Evolutionary conservation across 37 sponge, comb jelly and placozoan genomes (phyloP).

Genomic region (Trichoplax adhaerens): DNA sequence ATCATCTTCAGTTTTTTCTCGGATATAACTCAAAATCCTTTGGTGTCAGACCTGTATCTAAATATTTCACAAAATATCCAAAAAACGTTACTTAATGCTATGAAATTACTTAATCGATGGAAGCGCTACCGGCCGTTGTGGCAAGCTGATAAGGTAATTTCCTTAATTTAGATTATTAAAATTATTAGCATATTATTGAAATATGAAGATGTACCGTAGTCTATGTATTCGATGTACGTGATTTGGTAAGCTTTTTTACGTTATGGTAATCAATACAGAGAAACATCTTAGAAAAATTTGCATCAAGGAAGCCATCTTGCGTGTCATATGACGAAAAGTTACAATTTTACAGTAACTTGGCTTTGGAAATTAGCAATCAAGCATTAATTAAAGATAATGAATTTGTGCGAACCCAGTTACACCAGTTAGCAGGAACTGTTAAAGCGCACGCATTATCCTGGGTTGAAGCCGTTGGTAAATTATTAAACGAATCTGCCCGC

Average conservation of each 20-base stretch:
- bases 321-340: constrained; percentile 77
- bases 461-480: constrained; percentile 81
- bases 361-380: constrained; percentile 35
- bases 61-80: constrained; percentile 40
- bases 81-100: constrained; percentile 15
- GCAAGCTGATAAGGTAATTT: constrained; percentile 45
- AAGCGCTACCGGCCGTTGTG: constrained; percentile 67
- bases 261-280: constrained; percentile 7
- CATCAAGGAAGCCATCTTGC: constrained; percentile 48
- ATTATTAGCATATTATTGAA: too few species aligned
- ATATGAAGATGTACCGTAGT: too few species aligned
- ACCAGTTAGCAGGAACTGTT: constrained; percentile 57
- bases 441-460: constrained; percentile 68
- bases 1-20: constrained; percentile 70
- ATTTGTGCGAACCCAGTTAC: constrained; percentile 65
- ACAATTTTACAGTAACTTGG: constrained; percentile 47
- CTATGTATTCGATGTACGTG: too few species aligned
- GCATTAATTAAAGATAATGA: constrained; percentile 32
- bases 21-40: constrained; percentile 56
- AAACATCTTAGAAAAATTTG: constrained; percentile 74
- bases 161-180: background rate
- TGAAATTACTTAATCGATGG: constrained; percentile 36
- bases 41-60: constrained; percentile 33
- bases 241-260: too few species aligned
- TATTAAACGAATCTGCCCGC: constrained; percentile 48